Evolutionary conservation across 2,888 invertebrate genomes (phyloP).

Genomic region (Nesidiocoris tenuis): DNA sequence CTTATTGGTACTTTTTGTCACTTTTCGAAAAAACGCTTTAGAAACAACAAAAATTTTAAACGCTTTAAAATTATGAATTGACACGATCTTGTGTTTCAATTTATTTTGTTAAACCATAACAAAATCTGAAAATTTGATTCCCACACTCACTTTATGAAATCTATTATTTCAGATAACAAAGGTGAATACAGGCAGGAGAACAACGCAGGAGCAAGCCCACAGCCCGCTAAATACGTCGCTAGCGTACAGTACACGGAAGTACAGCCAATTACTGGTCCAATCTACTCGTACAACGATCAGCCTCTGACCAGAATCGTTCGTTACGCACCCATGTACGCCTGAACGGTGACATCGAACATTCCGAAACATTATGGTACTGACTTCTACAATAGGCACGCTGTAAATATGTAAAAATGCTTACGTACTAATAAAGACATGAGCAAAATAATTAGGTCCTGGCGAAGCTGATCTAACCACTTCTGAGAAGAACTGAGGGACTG

Average conservation of each 20-base stretch:
- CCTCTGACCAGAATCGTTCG: conserved; percentile 43
- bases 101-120: too few species aligned
- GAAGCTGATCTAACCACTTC: too few species aligned
- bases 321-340: conserved; percentile 42
- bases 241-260: conserved; percentile 47
- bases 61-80: too few species aligned
- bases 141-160: too few species aligned
- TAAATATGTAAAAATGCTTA: neutral
- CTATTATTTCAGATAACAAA: conserved; percentile 30
- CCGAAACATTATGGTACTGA: neutral
- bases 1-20: too few species aligned
- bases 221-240: conserved; percentile 42
- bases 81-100: too few species aligned
- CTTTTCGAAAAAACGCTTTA: too few species aligned
- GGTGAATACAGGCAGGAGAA: conserved; percentile 18
- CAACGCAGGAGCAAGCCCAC: conserved; percentile 1
- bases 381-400: neutral
- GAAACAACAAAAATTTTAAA: too few species aligned
- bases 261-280: conserved; percentile 43
- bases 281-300: conserved; percentile 43
- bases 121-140: too few species aligned
- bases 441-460: too few species aligned
- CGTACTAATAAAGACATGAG: too few species aligned
- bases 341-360: neutral
- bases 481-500: too few species aligned